Base-by-base conservation (phyloP, 2,113 vertebrate genomes). In the Ceyx cyanopectus region DNA sequence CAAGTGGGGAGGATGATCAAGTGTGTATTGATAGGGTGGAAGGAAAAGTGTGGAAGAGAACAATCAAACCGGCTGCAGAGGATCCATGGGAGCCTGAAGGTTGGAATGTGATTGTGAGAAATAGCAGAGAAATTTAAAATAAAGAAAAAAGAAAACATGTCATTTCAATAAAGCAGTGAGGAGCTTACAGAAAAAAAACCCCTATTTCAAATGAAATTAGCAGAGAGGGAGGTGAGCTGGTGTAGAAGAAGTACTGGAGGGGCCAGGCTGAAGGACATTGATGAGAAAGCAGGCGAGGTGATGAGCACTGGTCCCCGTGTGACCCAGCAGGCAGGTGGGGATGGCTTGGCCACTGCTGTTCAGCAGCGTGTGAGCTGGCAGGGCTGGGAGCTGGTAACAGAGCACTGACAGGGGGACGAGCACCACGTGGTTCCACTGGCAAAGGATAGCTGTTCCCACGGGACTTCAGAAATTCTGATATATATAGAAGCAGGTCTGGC, bases 401-500 rank as follows among this genome's bases (percentile, higher is more conserved):
- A 72, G n/a, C 29, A 56, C 58, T 89, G 81, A 68, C 56, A 78
- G 62, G 81, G 80, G 74, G 26, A 68, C 76, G 81, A 94, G 87
- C 48, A 78, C 32, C 92, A 90, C 26, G n/a, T 91, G 95, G 57
- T 81, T 94, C 91, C 86, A 81, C 87, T 94, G 92, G 89, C 84
- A 94, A 70, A 63, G 50, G 37, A 86, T n/a, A 68, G 61, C 56
- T 87, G 77, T 92, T 95, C 95, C 82, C 76, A 75, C 30, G 88
- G 93, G 94, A 92, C 73, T 89, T 93, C 12, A 87, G 66, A 92
- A 75, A 29, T 72, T 86, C 74, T 91, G 45, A 89, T 93, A 94
- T 85, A 95, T 96, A 89, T 96, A 96, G 95, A 93, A 95, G 40
- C 78, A 92, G 96, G 85, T 94, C 95, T 94, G 94, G 68, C 75